Conservation (phyloP, 2,888 invertebrate genomes). For the Tipula helvola region DNA sequence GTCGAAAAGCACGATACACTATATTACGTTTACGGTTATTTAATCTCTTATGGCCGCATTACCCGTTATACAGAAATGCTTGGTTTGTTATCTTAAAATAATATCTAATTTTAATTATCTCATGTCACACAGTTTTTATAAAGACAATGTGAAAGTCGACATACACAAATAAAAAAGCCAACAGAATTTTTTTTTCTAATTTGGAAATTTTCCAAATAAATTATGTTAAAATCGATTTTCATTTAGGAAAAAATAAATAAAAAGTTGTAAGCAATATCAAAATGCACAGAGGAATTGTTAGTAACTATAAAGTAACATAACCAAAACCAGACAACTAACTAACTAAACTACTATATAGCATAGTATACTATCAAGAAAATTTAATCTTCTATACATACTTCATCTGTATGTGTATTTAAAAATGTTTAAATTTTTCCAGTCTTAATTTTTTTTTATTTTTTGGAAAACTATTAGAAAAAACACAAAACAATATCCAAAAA, state of each 20-base stretch:
- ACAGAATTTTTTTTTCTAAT: not conserved
- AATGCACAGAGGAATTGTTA: not conserved
- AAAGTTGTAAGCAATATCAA: not conserved
- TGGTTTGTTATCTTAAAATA: not conserved
- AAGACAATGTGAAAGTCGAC: not conserved
- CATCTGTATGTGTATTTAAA: not conserved
- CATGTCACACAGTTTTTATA: not conserved
- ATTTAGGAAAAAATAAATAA: not conserved
- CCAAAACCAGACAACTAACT: not conserved
- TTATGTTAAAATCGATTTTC: not conserved
- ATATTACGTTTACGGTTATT: not conserved
- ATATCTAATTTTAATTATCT: slow-evolving; percentile 4
- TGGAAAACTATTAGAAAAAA: not conserved
- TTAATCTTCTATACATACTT: not conserved
- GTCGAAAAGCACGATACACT: not conserved
- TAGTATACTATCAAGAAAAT: not conserved
- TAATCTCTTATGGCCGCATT: not conserved
- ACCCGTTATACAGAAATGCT: not conserved
- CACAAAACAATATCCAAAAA: not conserved
- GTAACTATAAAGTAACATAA: not conserved
- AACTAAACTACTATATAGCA: not conserved
- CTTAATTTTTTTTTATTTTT: not conserved
- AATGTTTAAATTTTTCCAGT: not conserved
- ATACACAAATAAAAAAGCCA: not conserved
- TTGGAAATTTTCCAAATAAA: not conserved